These are phyloP conservation scores for Ceyx erithaca DNA, from an alignment of 2,797 vertebrate species.

Conservation along the genomic window DNA sequence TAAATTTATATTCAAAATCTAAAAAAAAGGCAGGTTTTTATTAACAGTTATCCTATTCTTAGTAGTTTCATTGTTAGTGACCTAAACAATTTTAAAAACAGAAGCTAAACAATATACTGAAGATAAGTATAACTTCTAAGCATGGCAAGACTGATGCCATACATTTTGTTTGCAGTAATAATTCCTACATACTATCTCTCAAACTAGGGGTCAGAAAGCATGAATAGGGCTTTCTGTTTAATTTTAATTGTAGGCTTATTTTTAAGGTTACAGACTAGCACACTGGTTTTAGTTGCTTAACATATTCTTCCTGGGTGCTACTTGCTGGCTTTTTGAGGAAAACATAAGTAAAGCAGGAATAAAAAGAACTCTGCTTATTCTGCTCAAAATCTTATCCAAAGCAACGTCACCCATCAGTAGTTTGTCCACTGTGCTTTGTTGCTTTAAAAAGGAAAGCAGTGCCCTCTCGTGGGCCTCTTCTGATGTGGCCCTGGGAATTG, in stretches of 20 bases:
- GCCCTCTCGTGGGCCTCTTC: slow-evolving; percentile 75
- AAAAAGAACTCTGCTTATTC: background rate
- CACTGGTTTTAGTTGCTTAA: background rate
- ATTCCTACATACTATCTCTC: background rate
- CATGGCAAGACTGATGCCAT: background rate
- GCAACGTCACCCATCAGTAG: background rate
- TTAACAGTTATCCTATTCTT: slow-evolving; percentile 57
- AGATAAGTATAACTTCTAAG: background rate
- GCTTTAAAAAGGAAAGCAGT: slow-evolving; percentile 45
- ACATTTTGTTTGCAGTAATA: background rate
- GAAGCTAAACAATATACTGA: background rate
- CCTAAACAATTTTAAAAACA: background rate
- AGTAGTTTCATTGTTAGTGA: slow-evolving; percentile 13
- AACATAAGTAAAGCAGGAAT: background rate
- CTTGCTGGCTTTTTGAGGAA: background rate
- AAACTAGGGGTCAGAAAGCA: background rate
- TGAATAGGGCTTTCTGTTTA: background rate
- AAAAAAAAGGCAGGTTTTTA: slow-evolving; percentile 57
- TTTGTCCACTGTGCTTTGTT: background rate
- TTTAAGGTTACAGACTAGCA: background rate
- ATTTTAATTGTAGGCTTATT: background rate
- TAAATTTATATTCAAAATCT: slow-evolving; percentile 62
- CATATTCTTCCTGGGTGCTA: background rate
- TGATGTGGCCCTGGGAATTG: background rate
- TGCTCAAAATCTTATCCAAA: background rate